Conservation (phyloP, 2,797 vertebrate species). For the Myotis vivesi region DNA sequence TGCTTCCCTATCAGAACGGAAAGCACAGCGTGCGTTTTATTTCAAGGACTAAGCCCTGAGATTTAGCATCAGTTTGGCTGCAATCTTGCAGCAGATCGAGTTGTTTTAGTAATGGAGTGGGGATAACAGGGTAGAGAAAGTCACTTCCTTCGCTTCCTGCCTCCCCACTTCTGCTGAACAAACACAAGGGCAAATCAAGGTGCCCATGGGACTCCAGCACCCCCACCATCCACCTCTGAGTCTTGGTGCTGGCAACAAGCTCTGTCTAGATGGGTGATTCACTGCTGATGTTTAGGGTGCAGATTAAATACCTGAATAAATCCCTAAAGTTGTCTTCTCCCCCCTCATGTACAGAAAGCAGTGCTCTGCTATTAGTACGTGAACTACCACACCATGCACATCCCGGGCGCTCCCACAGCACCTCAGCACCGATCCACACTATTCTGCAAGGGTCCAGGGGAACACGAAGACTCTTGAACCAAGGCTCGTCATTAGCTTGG, state of each 20-base stretch:
- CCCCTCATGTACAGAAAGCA: neutral
- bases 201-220: accelerated
- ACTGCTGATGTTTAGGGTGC: neutral
- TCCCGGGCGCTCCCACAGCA: neutral
- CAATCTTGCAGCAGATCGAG: neutral
- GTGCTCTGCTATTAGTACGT: neutral
- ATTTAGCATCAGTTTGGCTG: neutral
- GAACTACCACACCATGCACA: neutral
- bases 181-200: neutral
- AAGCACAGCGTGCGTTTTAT: neutral
- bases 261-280: neutral
- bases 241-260: neutral
- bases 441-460: neutral
- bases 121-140: neutral
- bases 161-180: neutral
- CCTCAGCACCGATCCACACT: neutral
- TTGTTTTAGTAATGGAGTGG: neutral
- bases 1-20: neutral
- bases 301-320: neutral
- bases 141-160: neutral
- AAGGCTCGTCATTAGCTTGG: neutral
- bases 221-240: too few species aligned
- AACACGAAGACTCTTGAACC: neutral
- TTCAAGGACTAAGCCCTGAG: neutral
- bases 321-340: neutral